phyloP scores from a whole-genome alignment of 2,797 vertebrate species.

The Poliocrania exsul region DNA sequence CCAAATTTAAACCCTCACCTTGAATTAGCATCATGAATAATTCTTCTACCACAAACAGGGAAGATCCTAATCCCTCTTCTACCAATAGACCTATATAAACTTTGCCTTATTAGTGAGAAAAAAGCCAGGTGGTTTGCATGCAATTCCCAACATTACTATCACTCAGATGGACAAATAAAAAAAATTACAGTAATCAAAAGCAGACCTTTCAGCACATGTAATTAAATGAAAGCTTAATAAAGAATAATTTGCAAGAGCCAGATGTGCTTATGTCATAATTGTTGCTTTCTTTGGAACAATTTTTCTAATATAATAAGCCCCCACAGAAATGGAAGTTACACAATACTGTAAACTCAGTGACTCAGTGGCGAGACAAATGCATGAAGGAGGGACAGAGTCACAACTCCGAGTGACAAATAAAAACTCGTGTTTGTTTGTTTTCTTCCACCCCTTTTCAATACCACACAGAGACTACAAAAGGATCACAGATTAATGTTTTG shows the following conservation, averaged over 20 bases:
- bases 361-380: slow-evolving; percentile 70
- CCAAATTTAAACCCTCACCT: slow-evolving; percentile 67
- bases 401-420: slow-evolving; percentile 36
- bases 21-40: slow-evolving; percentile 51
- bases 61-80: slow-evolving; percentile 64
- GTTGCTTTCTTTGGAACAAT: slow-evolving; percentile 88
- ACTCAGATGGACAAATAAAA: slow-evolving; percentile 85
- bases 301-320: slow-evolving; percentile 82
- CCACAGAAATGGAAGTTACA: slow-evolving; percentile 85
- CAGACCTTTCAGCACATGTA: slow-evolving; percentile 83
- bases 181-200: slow-evolving; percentile 82
- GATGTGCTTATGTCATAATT: slow-evolving; percentile 87
- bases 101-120: slow-evolving; percentile 69
- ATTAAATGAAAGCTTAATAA: slow-evolving; percentile 88
- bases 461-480: neutral
- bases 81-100: slow-evolving; percentile 69
- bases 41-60: slow-evolving; percentile 39
- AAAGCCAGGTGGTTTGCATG: slow-evolving; percentile 79
- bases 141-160: slow-evolving; percentile 80
- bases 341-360: slow-evolving; percentile 77
- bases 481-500: neutral
- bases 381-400: slow-evolving; percentile 25
- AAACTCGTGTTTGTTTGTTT: neutral
- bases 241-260: slow-evolving; percentile 85
- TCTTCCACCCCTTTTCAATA: neutral